A percentile compares a stretch with the other conserved stretches of the same genome.
phyloP scores from a whole-genome alignment of 2,797 vertebrate species.

The Melanotaenia maccullochi region DNA sequence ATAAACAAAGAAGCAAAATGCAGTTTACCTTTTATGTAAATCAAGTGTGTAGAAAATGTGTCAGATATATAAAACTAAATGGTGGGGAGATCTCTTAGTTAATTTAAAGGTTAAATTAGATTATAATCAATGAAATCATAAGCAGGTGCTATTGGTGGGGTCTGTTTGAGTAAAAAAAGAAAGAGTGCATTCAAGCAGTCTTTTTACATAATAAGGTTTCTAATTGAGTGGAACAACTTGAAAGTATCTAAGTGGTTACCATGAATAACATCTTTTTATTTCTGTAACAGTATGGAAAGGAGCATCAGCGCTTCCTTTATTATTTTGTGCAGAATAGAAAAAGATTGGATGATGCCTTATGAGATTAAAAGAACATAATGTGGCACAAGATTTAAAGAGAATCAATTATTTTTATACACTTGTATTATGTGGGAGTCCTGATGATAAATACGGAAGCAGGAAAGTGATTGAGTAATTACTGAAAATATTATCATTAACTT shows the following conservation, averaged over 20 bases:
- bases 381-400: neutral
- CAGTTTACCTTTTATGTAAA: neutral
- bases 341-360: neutral
- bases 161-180: neutral
- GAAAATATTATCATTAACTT: neutral
- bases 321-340: neutral
- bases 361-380: neutral
- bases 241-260: neutral
- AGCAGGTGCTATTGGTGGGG: neutral
- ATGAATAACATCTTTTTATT: neutral
- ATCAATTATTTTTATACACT: no score
- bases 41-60: no score
- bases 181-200: neutral
- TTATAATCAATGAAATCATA: neutral
- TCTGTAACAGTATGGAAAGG: no score
- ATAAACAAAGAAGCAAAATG: neutral
- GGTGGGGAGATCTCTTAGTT: no score
- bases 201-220: neutral
- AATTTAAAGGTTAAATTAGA: no score
- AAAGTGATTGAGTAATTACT: neutral
- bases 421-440: neutral
- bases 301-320: no score
- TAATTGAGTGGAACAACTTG: neutral
- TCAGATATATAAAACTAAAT: no score
- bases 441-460: neutral